phyloP scores from a whole-genome alignment of 2,888 invertebrate species.

The Heliconius erato region DNA sequence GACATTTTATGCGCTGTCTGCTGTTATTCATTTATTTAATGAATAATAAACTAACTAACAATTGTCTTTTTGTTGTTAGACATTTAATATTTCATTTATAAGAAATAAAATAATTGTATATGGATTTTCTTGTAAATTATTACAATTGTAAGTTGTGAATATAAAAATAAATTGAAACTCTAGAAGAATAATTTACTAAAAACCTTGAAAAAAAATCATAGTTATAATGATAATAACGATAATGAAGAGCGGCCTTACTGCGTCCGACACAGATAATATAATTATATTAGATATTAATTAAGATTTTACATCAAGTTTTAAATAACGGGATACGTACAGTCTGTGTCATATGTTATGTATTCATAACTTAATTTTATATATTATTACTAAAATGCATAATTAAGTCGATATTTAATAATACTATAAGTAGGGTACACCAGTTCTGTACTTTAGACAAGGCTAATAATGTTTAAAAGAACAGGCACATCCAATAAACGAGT shows the following conservation, averaged over 20 bases:
- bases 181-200: constrained; percentile 65
- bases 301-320: constrained; percentile 53
- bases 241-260: constrained; percentile 80
- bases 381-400: background rate
- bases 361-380: background rate
- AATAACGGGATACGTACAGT: background rate
- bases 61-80: background rate
- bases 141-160: background rate
- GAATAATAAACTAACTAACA: constrained; percentile 16
- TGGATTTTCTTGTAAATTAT: background rate
- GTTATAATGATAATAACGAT: constrained; percentile 71
- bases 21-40: constrained; percentile 33
- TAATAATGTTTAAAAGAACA: constrained; percentile 32
- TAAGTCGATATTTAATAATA: background rate
- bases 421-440: background rate
- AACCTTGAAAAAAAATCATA: constrained; percentile 75
- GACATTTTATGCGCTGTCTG: constrained; percentile 49
- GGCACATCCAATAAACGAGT: constrained; percentile 45
- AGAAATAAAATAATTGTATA: background rate
- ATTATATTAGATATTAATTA: constrained; percentile 54
- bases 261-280: constrained; percentile 77
- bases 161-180: constrained; percentile 34
- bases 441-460: background rate
- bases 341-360: too few relatives aligned
- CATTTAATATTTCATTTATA: background rate